These are phyloP conservation scores for Hucho hucho DNA, from an alignment of 2,113 vertebrate species.

Conservation along the genomic window DNA sequence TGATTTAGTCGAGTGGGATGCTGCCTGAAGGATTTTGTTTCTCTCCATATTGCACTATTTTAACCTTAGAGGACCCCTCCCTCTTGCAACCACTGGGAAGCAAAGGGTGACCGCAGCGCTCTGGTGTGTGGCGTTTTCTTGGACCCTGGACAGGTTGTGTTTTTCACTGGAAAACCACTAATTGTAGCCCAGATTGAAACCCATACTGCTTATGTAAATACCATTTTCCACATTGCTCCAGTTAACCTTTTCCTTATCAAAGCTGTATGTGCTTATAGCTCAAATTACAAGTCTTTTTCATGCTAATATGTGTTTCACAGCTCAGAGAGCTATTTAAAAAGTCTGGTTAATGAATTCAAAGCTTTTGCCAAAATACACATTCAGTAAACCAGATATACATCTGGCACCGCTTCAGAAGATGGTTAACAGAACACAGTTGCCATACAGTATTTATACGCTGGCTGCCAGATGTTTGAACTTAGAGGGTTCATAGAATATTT, in stretches of 20 bases:
- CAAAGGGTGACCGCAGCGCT: conserved; percentile 53
- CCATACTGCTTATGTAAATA: conserved; percentile 53
- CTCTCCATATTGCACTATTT: conserved; percentile 54
- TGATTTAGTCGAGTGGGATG: not conserved
- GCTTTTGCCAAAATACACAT: not conserved
- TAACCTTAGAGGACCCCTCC: conserved; percentile 62
- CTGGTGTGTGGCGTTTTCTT: conserved; percentile 52
- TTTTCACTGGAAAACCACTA: conserved; percentile 68
- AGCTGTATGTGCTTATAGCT: conserved; percentile 20
- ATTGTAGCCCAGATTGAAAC: conserved; percentile 59
- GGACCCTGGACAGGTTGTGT: conserved; percentile 53
- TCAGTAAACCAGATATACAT: not conserved
- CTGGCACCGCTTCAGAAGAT: conserved; percentile 10
- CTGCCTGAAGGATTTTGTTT: conserved; percentile 26
- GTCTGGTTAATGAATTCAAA: not conserved
- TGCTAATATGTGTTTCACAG: conserved; percentile 19
- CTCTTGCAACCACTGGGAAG: conserved; percentile 46
- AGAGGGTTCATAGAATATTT: not conserved
- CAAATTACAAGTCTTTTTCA: conserved; percentile 1
- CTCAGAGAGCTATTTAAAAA: conserved; percentile 8
- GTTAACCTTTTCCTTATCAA: conserved; percentile 29
- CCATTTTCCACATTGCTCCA: conserved; percentile 48
- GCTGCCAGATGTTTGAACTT: conserved; percentile 2
- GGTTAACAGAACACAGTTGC: not conserved
- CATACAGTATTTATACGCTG: not conserved